phyloP scores from a whole-genome alignment of 1,140 invertebrate species.

The Drosophila varians region DNA sequence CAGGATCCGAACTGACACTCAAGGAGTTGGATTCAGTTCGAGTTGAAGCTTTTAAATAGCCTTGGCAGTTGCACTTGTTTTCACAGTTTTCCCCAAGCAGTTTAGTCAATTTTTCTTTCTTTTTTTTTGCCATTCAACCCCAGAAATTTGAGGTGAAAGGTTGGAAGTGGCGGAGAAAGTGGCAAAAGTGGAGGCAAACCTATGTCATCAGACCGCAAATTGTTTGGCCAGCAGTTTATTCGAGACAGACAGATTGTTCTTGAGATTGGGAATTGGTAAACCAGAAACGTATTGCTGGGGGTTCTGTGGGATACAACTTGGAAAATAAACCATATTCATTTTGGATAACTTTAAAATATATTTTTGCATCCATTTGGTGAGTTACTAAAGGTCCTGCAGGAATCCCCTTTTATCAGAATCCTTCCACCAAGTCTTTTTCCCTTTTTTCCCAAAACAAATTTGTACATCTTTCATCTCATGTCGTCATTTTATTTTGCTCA shows the following conservation, averaged over 20 bases:
- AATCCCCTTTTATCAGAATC: neutral
- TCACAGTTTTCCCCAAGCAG: constrained; percentile 39
- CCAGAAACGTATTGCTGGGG: neutral
- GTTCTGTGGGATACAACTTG: neutral
- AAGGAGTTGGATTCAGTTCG: constrained; percentile 52
- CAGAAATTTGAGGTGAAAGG: neutral
- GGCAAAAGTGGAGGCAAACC: constrained; percentile 3
- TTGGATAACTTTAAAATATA: no score
- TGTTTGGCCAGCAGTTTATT: constrained; percentile 38
- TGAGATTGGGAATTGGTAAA: constrained; percentile 36
- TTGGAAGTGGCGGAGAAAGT: constrained; percentile 1
- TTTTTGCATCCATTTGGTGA: no score
- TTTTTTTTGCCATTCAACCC: neutral
- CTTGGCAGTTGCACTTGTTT: constrained; percentile 66
- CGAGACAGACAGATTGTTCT: constrained; percentile 24
- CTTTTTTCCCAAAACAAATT: constrained; percentile 1
- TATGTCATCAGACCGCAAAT: constrained; percentile 45
- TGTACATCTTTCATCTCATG: constrained; percentile 33
- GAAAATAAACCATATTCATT: no score
- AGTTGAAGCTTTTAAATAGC: constrained; percentile 66
- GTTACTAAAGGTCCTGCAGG: no score
- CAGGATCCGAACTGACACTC: constrained; percentile 39
- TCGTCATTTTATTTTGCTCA: constrained; percentile 41
- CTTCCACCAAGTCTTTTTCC: constrained; percentile 1
- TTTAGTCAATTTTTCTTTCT: no score